A percentile compares a stretch with the other conserved stretches of the same genome.
Conservation (phyloP, 2,797 vertebrate genomes). For the Hybognathus amarus region DNA sequence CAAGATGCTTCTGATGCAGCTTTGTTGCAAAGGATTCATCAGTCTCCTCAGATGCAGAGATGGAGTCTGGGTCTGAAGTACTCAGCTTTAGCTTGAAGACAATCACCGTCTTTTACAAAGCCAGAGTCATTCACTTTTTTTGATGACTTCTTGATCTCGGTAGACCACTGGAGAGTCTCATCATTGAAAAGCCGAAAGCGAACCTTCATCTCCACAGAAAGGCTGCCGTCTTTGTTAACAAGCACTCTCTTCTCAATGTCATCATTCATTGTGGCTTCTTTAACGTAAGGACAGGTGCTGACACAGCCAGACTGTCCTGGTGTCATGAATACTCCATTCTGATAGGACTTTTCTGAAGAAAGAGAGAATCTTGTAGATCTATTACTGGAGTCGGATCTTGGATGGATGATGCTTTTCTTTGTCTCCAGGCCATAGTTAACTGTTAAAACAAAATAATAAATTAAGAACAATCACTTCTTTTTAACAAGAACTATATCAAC, state of each 20-base stretch:
- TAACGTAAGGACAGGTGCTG: constrained; percentile 61
- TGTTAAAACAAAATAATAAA: constrained; percentile 56
- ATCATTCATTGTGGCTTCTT: constrained; percentile 72
- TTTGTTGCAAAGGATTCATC: constrained; percentile 75
- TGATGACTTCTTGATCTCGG: constrained; percentile 81
- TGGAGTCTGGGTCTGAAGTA: constrained; percentile 78
- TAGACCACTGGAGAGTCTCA: constrained; percentile 88
- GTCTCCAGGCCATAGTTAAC: constrained; percentile 81
- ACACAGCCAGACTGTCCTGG: constrained; percentile 62
- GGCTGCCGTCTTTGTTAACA: constrained; percentile 90
- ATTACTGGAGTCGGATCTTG: constrained; percentile 76
- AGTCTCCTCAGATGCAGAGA: constrained; percentile 78
- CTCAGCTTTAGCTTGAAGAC: constrained; percentile 68
- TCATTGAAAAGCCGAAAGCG: constrained; percentile 87
- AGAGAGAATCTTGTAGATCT: constrained; percentile 75
- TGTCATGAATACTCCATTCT: constrained; percentile 68
- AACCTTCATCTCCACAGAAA: constrained; percentile 96
- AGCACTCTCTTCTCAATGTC: constrained; percentile 88
- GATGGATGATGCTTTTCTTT: constrained; percentile 80
- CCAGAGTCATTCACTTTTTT: constrained; percentile 63
- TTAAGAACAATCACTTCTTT: not conserved
- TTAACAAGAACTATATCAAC: not conserved
- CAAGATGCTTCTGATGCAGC: constrained; percentile 69
- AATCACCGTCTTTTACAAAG: constrained; percentile 64
- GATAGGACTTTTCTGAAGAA: constrained; percentile 82